Evolutionary conservation across 2,113 vertebrate genomes (phyloP), one percentile per base, ranked within the genome.

Genomic region (Serilophus lunatus): DNA sequence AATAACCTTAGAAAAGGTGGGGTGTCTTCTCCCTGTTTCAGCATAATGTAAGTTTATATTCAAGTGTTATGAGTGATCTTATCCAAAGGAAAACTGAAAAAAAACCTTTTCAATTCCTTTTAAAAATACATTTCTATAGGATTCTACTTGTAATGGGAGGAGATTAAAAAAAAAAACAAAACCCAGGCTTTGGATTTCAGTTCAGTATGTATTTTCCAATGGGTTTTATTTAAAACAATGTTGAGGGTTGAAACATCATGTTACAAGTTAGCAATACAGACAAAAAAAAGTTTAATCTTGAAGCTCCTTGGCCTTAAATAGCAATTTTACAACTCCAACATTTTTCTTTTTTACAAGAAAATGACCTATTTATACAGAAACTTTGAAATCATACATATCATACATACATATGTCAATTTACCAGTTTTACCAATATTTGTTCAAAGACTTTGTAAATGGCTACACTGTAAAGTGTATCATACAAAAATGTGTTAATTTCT

Each of bases 261-360:
- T 44, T 65, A 8, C 16, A 44, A 3, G 3, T 2, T 29, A 72
- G 19, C 17, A 85, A 38, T 57, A 54, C 12, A 3, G 25, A 65
- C 13, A 3, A 82, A 66, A 82, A 66, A 65, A 85, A 22, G 10
- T 53, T 4, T 28, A 36, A 56, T 7, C 8, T 40, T 75, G 20
- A 76, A 44, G 7, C 1, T 86, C 18, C 16, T 71, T 66, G 70
- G 8, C 6, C 23, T 68, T 76, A 57, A 70, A 25, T 10, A 54
- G 7, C n/a, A 2, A 0, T 49, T 86, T 75, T 70, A 7, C 5
- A 22, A 49, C 6, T 45, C 12, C 3, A 65, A 18, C 0, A 6
- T 60, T 26, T 3, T 10, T 40, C 56, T 83, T 36, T 51, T 9
- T 16, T 15, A 18, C 6, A 40, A 28, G 36, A 72, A 75, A 83